Percentiles rank a stretch among this genome's conserved stretches.
These are phyloP conservation scores for Operophtera brumata DNA, from an alignment of 2,888 invertebrate species.

Conservation along the genomic window DNA sequence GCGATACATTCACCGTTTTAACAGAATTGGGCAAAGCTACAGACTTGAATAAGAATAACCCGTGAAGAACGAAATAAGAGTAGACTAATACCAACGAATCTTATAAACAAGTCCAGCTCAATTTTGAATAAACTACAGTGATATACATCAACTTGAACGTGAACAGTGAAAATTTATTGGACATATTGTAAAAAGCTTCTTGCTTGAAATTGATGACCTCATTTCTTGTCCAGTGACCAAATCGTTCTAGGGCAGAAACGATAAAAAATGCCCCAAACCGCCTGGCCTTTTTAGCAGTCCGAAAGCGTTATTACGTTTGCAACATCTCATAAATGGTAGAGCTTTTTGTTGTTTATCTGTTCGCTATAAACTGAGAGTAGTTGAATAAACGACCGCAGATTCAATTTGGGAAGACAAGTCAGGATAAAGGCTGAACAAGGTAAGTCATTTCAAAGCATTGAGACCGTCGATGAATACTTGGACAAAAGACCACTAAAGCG, in stretches of 20 bases:
- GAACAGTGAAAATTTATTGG: too few species aligned
- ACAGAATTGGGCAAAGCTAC: too few species aligned
- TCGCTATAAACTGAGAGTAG: constrained; percentile 12
- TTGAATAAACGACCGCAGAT: constrained; percentile 3
- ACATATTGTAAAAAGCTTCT: too few species aligned
- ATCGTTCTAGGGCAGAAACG: constrained; percentile 8
- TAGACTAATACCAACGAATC: too few species aligned
- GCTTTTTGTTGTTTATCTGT: constrained; percentile 27
- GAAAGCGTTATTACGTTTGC: constrained; percentile 23
- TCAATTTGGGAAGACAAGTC: constrained; percentile 1
- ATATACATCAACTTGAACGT: too few species aligned
- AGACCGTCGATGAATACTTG: neutral
- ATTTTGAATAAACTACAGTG: too few species aligned
- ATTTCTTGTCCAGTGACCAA: constrained; percentile 2
- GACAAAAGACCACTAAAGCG: too few species aligned
- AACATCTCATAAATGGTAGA: constrained; percentile 23
- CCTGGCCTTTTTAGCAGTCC: constrained; percentile 24
- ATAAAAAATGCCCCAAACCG: constrained; percentile 27
- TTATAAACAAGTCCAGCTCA: too few species aligned
- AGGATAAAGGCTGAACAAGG: neutral
- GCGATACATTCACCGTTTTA: too few species aligned
- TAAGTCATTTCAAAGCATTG: neutral
- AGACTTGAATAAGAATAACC: too few species aligned
- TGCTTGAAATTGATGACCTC: too few species aligned
- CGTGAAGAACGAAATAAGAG: too few species aligned